Evolutionary conservation across 30 jellyfish, hydroid and myxozoan species (phyloP), one percentile per base, ranked within the genome.

Genomic region (Mastigias papua): DNA sequence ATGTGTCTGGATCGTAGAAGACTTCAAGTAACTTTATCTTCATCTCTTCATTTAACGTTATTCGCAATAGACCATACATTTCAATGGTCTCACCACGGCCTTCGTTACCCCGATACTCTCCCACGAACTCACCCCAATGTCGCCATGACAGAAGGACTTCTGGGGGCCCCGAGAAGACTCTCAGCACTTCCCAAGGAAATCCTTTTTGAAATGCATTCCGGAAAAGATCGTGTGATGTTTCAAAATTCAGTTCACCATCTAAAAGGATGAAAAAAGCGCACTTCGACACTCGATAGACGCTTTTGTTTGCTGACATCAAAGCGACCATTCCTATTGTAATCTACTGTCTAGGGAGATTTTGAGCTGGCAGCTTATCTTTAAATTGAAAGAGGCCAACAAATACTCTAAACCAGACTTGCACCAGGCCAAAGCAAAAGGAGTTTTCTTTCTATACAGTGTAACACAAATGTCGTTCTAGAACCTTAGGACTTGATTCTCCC

Each of bases 111-210:
- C 54, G 81, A 57, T 25, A 86, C 64, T 73, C 89, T 23, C 95
- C 95, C 32, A 42, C 60, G 71, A 86, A 86, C n/a, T 54, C 61
- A 7, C 95, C 95, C 95, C 95, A 86, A 65, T 86, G 95, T 22
- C 95, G 69, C 91, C 91, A 86, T 2, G 95, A 28, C 58, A 86
- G 50, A 16, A 86, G 83, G 2, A 86, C 90, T 19, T 86, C 46
- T 23, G 95, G 95, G 25, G 95, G 95, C 29, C 78, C 78, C n/a
- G 95, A 86, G 6, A 73, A 74, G 16, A 86, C 95, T 61, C 37
- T 86, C 61, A 86, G 74, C 64, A 86, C 76, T 30, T 86, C 95
- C 90, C 90, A 86, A 23, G 95, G 90, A 73, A 86, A 86, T n/a
- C 90, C 89, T 46, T 75, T 63, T 20, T 51, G 81, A 64, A 86